Base-by-base conservation (phyloP, 2,797 vertebrate species). In the Tiaroga cobitis region DNA sequence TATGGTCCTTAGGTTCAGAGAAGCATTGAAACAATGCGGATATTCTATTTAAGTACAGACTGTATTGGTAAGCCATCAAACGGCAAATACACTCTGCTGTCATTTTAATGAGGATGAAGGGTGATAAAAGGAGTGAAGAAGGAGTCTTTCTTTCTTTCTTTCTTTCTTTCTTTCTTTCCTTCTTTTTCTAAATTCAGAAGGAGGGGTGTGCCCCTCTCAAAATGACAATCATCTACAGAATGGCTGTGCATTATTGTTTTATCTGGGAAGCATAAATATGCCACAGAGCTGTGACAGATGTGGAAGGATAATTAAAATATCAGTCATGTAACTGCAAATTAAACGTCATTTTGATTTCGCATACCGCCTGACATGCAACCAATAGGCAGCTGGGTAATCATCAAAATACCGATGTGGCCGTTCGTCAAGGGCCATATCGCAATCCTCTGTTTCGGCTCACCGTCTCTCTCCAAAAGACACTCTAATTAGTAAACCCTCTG, bases 341-440 rank as follows among this genome's bases (percentile, higher is more conserved):
- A 91, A 89, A 91, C 83, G 88, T 89, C 84, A 90, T 89, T 91
- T 88, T 89, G 88, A 91, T 92, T 90, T 89, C n/a, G 24, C 83
- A 84, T 77, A 87, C 69, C 5, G 78, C 74, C 85, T 86, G 87
- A 87, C 81, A 82, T 72, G 19, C 81, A 84, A 87, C 82, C 87
- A 89, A 83, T 80, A 84, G 78, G 74, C 80, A 87, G 65, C 77
- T 67, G 75, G 80, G 63, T 77, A 85, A 84, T 88, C 86, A 89
- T 89, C 86, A 90, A 81, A 80, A 86, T 75, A 67, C 69, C 65
- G 29, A 80, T 79, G 75, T 76, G 73, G 85, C 63, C 46, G 75
- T 87, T 87, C 81, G 51, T 88, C 88, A 90, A 76, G 81, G 75
- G 32, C 85, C 85, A 70, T 87, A 87, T 88, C 90, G 74, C 72